These are phyloP conservation scores for Abramis brama DNA, from an alignment of 2,113 vertebrate genomes.

Conservation along the genomic window DNA sequence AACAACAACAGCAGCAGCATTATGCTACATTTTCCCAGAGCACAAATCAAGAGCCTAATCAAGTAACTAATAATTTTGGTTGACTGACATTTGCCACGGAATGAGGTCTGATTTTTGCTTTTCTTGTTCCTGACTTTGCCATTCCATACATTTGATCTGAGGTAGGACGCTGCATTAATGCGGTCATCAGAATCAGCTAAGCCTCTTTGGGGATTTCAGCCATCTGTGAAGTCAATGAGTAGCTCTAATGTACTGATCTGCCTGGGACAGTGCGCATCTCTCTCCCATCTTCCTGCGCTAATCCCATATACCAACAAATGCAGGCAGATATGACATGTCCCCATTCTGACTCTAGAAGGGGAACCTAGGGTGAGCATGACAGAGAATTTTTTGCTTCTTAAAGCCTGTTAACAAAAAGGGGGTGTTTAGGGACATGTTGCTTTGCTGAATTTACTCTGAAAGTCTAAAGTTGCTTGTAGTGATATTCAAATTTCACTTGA, in stretches of 20 bases:
- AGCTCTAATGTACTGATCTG: conserved; percentile 39
- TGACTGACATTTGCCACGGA: background rate
- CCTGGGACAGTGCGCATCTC: conserved; percentile 17
- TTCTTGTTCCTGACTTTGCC: conserved; percentile 15
- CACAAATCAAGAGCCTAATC: background rate
- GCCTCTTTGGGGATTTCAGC: conserved; percentile 59
- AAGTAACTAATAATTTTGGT: background rate
- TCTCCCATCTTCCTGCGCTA: conserved; percentile 13
- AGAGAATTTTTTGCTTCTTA: background rate
- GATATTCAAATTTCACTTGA: background rate
- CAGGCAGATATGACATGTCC: background rate
- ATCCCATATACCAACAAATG: conserved; percentile 25
- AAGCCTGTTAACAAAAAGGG: background rate
- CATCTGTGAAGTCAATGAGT: conserved; percentile 57
- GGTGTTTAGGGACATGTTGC: background rate
- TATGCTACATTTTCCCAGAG: background rate
- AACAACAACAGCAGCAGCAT: too few species aligned
- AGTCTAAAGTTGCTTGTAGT: background rate
- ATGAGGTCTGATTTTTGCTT: background rate
- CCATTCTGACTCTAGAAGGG: background rate
- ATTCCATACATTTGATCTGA: conserved; percentile 56
- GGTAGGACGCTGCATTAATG: conserved; percentile 46
- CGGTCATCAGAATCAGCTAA: conserved; percentile 56
- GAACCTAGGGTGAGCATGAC: background rate
- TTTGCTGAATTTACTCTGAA: background rate